phyloP scores from a whole-genome alignment of 2,888 invertebrate genomes.

The Antitype chi region DNA sequence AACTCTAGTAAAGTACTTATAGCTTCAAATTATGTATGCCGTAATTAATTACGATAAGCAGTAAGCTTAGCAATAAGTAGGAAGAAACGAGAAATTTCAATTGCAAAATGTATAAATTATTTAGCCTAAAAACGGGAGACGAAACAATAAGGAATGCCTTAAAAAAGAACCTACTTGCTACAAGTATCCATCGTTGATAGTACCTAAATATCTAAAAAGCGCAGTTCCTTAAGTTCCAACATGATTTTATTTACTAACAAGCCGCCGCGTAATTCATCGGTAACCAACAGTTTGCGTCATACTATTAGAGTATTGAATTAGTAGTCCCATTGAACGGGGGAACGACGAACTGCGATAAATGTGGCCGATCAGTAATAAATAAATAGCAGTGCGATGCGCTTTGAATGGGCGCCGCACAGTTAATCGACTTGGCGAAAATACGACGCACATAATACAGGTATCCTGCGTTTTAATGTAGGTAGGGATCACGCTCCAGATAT shows the following conservation, averaged over 20 bases:
- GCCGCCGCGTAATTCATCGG: background rate
- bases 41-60: background rate
- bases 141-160: background rate
- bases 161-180: background rate
- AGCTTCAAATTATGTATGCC: background rate
- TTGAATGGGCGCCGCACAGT: background rate
- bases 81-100: too few relatives aligned
- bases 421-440: constrained; percentile 81
- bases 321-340: constrained; percentile 4
- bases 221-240: background rate
- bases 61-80: too few relatives aligned
- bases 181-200: background rate
- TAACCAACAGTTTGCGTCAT: constrained; percentile 14
- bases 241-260: constrained; percentile 30
- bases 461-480: constrained; percentile 72
- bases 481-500: constrained; percentile 76
- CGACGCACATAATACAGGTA: constrained; percentile 80
- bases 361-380: background rate
- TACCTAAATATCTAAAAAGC: background rate
- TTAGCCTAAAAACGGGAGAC: background rate
- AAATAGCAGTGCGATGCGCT: background rate
- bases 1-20: background rate
- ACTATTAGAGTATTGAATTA: constrained; percentile 10
- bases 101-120: background rate
- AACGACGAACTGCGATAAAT: constrained; percentile 2